phyloP scores from a whole-genome alignment of 2,797 vertebrate genomes.

The Propithecus deckenii region DNA sequence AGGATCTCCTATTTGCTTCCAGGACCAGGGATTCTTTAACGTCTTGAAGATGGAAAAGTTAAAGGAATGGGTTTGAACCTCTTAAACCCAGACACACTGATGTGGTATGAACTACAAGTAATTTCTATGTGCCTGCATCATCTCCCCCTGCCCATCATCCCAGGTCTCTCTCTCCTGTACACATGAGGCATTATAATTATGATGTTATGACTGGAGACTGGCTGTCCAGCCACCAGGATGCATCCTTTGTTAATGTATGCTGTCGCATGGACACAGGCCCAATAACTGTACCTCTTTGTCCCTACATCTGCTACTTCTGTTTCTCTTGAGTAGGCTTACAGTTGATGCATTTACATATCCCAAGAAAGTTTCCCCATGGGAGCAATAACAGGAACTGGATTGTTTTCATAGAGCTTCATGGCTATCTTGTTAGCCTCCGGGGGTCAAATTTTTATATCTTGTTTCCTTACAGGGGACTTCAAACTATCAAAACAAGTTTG shows the following conservation, averaged over 20 bases:
- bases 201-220: neutral
- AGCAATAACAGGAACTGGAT: neutral
- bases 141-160: neutral
- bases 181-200: neutral
- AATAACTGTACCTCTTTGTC: neutral
- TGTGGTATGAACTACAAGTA: neutral
- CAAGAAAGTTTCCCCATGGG: neutral
- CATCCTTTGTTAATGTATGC: neutral
- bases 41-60: neutral
- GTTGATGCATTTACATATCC: neutral
- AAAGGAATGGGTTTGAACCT: neutral
- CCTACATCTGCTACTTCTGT: neutral
- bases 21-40: neutral
- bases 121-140: neutral
- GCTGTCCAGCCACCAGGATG: neutral
- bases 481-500: constrained; percentile 47
- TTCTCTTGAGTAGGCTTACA: neutral
- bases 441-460: neutral
- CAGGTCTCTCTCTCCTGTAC: neutral
- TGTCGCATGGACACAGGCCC: neutral
- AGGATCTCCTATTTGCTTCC: neutral
- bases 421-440: neutral
- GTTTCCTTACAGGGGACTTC: neutral
- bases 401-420: neutral
- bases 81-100: neutral